Evolutionary conservation across 2,113 vertebrate species (phyloP).

Genomic region (Campylomormyrus numenius): DNA sequence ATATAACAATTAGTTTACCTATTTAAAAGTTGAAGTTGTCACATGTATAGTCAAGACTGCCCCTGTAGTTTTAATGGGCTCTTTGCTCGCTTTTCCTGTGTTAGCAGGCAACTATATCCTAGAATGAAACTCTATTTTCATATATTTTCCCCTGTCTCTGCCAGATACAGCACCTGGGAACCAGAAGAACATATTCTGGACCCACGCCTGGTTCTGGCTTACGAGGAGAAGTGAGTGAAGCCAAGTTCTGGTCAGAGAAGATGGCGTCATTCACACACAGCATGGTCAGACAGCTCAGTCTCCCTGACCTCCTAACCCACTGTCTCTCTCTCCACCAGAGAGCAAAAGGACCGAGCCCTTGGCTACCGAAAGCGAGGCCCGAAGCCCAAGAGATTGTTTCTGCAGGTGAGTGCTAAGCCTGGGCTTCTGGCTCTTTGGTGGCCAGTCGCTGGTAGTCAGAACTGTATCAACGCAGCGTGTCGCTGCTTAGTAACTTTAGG

Average conservation of each 20-base stretch:
- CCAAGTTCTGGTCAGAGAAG: background rate
- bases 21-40: background rate
- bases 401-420: slow-evolving; percentile 71
- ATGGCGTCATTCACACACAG: background rate
- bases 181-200: slow-evolving; percentile 97
- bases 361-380: slow-evolving; percentile 94
- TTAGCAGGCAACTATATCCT: background rate
- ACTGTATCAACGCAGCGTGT: background rate
- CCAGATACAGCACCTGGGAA: slow-evolving; percentile 98
- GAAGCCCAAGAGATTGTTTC: slow-evolving; percentile 81
- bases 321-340: slow-evolving; percentile 56
- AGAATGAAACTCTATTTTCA: background rate
- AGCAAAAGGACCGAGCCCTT: slow-evolving; percentile 85
- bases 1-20: background rate
- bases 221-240: slow-evolving; percentile 88
- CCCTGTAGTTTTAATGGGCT: background rate
- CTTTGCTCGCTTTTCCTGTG: background rate
- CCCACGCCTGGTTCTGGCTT: slow-evolving; percentile 92
- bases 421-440: no score
- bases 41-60: background rate
- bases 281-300: background rate
- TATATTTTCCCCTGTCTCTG: slow-evolving; percentile 7
- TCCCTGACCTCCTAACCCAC: background rate
- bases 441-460: background rate
- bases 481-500: background rate